A percentile compares a stretch with the other conserved stretches of the same genome.
Conservation (phyloP, 2,888 invertebrate genomes). For the Lissonota sp. region DNA sequence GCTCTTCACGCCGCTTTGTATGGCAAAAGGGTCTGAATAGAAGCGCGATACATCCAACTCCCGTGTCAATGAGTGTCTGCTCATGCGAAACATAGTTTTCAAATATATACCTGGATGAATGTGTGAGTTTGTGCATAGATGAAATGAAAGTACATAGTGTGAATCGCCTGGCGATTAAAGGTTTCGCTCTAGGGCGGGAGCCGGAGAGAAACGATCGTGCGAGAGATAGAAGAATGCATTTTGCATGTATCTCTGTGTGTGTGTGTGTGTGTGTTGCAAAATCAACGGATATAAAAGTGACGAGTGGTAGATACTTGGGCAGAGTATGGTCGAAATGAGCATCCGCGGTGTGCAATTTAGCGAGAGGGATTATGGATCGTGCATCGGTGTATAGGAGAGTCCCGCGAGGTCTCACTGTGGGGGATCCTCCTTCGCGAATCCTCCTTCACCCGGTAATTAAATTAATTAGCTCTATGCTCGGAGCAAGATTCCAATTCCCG, state of each 20-base stretch:
- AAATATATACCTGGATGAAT: not conserved
- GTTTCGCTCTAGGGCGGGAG: not conserved
- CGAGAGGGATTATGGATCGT: not conserved
- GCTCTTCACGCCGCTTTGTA: conserved; percentile 3
- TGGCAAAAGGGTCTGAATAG: not conserved
- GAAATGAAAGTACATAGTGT: too few relatives aligned
- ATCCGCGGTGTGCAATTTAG: conserved; percentile 16
- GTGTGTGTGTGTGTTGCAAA: not conserved
- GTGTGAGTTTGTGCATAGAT: not conserved
- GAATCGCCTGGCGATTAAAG: not conserved
- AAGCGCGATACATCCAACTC: conserved; percentile 4
- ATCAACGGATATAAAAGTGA: not conserved
- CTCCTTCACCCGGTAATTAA: conserved; percentile 50
- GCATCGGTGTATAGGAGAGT: not conserved
- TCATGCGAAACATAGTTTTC: not conserved
- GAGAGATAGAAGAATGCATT: conserved; percentile 2
- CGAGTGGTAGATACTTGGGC: not conserved
- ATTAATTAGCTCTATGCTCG: conserved; percentile 55
- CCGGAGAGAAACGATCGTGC: not conserved
- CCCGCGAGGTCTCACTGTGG: conserved; percentile 18
- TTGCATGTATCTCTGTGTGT: not conserved
- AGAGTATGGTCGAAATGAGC: not conserved
- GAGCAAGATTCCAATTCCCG: conserved; percentile 33
- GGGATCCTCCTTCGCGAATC: conserved; percentile 26
- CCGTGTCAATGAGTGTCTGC: not conserved